Evolutionary conservation across 2,113 vertebrate genomes (phyloP).

Genomic region (Semicossyphus pulcher): DNA sequence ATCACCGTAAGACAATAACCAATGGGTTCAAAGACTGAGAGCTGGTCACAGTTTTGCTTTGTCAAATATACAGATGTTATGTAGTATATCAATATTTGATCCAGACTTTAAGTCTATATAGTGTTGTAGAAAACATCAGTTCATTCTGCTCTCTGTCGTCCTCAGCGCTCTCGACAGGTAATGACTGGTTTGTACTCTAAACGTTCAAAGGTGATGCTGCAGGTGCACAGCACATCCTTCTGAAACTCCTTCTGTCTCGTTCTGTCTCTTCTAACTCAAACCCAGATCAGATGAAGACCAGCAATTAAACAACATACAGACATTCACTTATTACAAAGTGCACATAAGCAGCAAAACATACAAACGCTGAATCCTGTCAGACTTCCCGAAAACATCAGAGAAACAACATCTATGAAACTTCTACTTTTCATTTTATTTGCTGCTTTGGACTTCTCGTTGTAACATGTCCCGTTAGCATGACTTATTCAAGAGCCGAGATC

Average conservation of each 20-base stretch:
- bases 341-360: constrained; percentile 5
- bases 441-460: too few species aligned
- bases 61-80: not conserved
- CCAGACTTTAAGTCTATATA: not conserved
- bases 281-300: constrained; percentile 40
- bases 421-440: too few species aligned
- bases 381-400: too few species aligned
- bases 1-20: not conserved
- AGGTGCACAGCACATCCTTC: constrained; percentile 56
- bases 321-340: constrained; percentile 25
- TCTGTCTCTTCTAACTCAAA: constrained; percentile 19
- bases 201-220: constrained; percentile 43
- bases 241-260: too few species aligned
- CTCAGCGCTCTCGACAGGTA: constrained; percentile 20
- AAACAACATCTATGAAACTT: too few species aligned
- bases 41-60: not conserved
- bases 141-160: constrained; percentile 29
- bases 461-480: too few species aligned
- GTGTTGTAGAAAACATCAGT: too few species aligned
- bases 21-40: not conserved
- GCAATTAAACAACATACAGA: constrained; percentile 42
- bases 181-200: constrained; percentile 41
- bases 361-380: not conserved
- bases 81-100: not conserved
- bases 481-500: too few species aligned